Evolutionary conservation across 2,797 vertebrate species (phyloP).

Genomic region (Tragelaphus oryx): DNA sequence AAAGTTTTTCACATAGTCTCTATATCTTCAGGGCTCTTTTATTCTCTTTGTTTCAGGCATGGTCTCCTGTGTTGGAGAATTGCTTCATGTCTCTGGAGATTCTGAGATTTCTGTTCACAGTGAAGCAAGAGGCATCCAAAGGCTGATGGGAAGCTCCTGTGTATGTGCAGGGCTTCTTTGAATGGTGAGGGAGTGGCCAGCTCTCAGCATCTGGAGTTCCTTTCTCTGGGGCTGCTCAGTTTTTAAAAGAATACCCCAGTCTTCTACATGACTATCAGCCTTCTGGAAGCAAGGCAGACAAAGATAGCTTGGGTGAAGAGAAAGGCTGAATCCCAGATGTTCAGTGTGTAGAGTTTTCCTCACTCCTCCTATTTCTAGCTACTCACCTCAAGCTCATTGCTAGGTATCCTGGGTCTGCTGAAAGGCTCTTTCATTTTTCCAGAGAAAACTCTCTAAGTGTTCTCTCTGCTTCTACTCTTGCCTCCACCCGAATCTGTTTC

Average conservation of each 20-base stretch:
- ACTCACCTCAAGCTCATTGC: neutral
- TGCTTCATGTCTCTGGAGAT: neutral
- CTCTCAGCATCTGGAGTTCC: neutral
- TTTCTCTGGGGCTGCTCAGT: neutral
- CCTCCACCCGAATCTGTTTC: neutral
- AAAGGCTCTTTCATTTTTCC: neutral
- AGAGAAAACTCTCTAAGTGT: neutral
- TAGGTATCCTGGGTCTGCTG: neutral
- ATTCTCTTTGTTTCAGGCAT: neutral
- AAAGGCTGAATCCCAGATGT: neutral
- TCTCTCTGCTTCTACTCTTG: neutral
- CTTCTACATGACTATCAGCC: neutral
- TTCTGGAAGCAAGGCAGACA: neutral
- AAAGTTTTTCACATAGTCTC: neutral
- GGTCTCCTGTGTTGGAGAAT: neutral
- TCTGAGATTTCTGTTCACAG: neutral
- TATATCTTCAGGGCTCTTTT: neutral
- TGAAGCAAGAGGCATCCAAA: neutral
- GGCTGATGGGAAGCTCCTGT: neutral
- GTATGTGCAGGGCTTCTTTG: neutral
- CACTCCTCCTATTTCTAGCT: neutral
- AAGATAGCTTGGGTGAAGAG: neutral
- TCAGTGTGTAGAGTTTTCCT: neutral
- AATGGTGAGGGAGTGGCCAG: neutral
- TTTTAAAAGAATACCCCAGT: neutral